Base-by-base conservation (phyloP, 2,797 vertebrate species). In the Chanos chanos region DNA sequence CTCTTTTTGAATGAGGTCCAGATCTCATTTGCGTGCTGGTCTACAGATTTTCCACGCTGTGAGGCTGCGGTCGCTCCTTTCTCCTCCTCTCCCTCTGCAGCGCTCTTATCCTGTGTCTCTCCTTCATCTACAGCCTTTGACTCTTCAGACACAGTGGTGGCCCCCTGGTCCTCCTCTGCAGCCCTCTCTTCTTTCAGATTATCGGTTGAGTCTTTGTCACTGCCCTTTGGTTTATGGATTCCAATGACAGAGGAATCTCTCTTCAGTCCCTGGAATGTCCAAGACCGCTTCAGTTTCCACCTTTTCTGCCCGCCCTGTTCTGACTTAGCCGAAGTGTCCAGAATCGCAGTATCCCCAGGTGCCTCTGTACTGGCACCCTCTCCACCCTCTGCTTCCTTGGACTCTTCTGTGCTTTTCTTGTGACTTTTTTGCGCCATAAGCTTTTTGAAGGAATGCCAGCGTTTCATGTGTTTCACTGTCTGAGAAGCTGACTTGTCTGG, bases 371-470 rank as follows among this genome's bases (percentile, higher is more conserved):
- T 57, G 6, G 52, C 39, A 33, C 74, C 83, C 0, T 86, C 88
- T 0, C 45, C 79, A 21, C 75, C 86, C 1, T 87, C 87, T 43
- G 79, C 79, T 44, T 86, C 86, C 24, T 85, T 89, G 10, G 71
- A 68, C 15, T 76, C 83, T 8, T 77, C 86, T 7, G 71, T 73
- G 10, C 81, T 85, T 76, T 85, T 90, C 75, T 87, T 90, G 73
- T 89, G 87, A 3, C 83, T 68, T 66, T 89, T 90, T 69, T 89
- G 90, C 36, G 84, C 87, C 86, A 91, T 90, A 53, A 90, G 78
- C 76, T 89, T 91, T 81, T 90, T 91, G 69, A 91, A 91, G 65
- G 90, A 91, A 72, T 90, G 88, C 90, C 90, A 91, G 70, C 89
- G 89, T 64, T 78, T 89, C 83, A 90, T 85, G 75, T 89, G 87